phyloP scores from a whole-genome alignment of 2,888 invertebrate species.

The Morpho helenor region DNA sequence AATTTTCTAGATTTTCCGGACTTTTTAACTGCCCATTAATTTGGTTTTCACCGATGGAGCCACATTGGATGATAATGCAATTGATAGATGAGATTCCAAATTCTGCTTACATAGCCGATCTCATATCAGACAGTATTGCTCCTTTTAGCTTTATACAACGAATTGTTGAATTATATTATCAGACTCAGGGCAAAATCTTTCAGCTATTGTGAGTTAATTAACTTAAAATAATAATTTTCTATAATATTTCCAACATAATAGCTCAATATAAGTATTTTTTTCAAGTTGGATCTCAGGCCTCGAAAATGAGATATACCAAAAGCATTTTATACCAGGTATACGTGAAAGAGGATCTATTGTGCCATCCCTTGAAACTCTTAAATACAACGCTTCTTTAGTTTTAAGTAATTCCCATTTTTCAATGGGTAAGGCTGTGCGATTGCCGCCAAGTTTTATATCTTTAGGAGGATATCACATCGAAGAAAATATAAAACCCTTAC shows the following conservation, averaged over 20 bases:
- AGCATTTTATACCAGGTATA: no score
- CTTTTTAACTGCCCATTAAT: slow-evolving; percentile 25
- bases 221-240: no score
- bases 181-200: not conserved
- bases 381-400: slow-evolving; percentile 32
- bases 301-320: no score
- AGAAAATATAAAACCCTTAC: slow-evolving; percentile 37
- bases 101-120: slow-evolving; percentile 42
- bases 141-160: slow-evolving; percentile 46
- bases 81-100: slow-evolving; percentile 45
- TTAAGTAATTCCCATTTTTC: slow-evolving; percentile 30
- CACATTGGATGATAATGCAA: slow-evolving; percentile 37
- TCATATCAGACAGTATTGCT: slow-evolving; percentile 26
- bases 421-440: slow-evolving; percentile 32
- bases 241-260: no score
- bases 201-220: no score
- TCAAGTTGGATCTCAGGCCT: no score
- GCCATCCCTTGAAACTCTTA: slow-evolving; percentile 2
- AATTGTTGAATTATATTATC: slow-evolving; percentile 32
- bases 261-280: no score
- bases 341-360: no score
- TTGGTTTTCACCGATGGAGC: slow-evolving; percentile 23
- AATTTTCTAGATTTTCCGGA: not conserved
- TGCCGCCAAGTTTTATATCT: slow-evolving; percentile 45
- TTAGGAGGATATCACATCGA: slow-evolving; percentile 51